phyloP scores from a whole-genome alignment of 2,888 invertebrate species.

The Heliconius charithonia region DNA sequence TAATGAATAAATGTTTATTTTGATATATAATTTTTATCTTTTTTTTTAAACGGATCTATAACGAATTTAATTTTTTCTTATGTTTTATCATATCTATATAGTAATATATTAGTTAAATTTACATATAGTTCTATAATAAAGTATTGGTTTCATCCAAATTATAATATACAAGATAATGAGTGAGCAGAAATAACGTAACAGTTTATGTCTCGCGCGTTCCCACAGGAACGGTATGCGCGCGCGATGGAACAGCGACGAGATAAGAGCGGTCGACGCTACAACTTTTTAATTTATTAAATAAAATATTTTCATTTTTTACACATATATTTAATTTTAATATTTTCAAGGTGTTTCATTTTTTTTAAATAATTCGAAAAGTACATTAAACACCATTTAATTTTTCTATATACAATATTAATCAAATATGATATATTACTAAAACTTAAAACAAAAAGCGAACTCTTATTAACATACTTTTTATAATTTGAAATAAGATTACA shows the following conservation, averaged over 20 bases:
- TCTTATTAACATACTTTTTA: background rate
- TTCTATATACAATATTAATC: too few relatives aligned
- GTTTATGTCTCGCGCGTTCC: slow-evolving; percentile 82
- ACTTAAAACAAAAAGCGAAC: background rate
- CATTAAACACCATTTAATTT: too few relatives aligned
- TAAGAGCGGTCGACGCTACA: slow-evolving; percentile 47
- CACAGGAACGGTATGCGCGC: slow-evolving; percentile 82
- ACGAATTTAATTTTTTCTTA: background rate
- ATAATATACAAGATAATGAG: slow-evolving; percentile 80
- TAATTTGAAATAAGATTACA: background rate
- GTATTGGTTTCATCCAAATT: slow-evolving; percentile 64
- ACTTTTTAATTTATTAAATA: background rate
- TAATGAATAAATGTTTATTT: slow-evolving; percentile 58
- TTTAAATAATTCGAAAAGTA: background rate
- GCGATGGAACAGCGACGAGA: slow-evolving; percentile 57
- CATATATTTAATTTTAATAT: background rate
- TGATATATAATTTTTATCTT: slow-evolving; percentile 36
- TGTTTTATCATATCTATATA: background rate
- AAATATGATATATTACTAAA: background rate
- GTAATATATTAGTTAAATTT: background rate
- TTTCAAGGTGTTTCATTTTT: background rate
- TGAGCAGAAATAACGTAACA: slow-evolving; percentile 82
- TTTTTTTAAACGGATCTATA: background rate
- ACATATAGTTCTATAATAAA: background rate
- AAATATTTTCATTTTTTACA: background rate